Percentiles rank a stretch among this genome's conserved stretches.
These are phyloP conservation scores for Lateolabrax maculatus DNA, from an alignment of 2,797 vertebrate species.

Conservation along the genomic window DNA sequence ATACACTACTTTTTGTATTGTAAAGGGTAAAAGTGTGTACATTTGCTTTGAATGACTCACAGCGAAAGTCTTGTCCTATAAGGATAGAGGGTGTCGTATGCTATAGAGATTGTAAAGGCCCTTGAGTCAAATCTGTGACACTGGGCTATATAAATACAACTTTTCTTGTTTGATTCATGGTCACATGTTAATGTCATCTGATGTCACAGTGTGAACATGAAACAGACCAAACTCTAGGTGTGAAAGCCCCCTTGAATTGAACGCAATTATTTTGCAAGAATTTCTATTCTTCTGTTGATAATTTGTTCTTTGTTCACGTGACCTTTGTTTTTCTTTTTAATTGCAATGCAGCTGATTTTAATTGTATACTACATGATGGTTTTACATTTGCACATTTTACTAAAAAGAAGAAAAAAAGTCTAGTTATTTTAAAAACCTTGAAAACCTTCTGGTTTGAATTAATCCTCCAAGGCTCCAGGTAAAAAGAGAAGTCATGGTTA, in stretches of 20 bases:
- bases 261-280: not conserved
- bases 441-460: conserved; percentile 4
- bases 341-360: not conserved
- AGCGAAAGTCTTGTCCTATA: no score
- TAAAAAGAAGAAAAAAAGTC: not conserved
- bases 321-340: not conserved
- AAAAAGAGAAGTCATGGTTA: not conserved
- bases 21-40: not conserved
- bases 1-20: not conserved
- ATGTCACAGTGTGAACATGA: no score
- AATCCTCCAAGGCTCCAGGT: conserved; percentile 13
- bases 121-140: no score
- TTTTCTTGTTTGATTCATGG: not conserved
- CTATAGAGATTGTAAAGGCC: no score
- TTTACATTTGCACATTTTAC: conserved; percentile 7
- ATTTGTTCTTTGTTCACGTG: not conserved
- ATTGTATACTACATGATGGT: not conserved
- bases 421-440: conserved; percentile 1
- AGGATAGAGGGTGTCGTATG: no score
- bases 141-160: no score
- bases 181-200: not conserved
- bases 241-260: not conserved
- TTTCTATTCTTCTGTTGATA: not conserved
- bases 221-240: not conserved
- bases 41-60: conserved; percentile 24